Conservation (phyloP, 2,113 vertebrate genomes). For the Pyrgilauda ruficollis region DNA sequence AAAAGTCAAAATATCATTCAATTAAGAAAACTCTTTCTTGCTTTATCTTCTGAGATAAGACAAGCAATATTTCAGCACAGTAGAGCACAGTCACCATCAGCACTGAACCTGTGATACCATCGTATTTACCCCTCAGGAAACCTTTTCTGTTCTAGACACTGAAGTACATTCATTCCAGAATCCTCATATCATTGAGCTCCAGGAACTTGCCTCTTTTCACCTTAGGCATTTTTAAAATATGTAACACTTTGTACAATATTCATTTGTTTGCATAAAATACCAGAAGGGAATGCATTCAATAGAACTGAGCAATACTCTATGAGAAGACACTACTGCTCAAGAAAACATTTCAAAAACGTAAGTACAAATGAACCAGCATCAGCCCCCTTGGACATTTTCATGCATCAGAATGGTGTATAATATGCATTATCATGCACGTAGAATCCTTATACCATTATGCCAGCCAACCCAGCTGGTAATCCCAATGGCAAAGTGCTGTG, state of each 20-base stretch:
- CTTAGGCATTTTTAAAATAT: neutral
- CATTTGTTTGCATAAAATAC: neutral
- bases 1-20: neutral
- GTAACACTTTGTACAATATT: neutral
- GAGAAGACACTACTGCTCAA: neutral
- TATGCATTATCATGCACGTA: neutral
- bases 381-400: neutral
- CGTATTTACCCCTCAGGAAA: neutral
- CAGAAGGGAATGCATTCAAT: neutral
- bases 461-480: neutral
- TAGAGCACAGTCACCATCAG: neutral
- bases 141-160: neutral
- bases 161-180: neutral
- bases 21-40: neutral
- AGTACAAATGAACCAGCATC: neutral
- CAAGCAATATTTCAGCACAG: constrained; percentile 3
- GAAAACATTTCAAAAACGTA: neutral
- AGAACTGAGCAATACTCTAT: neutral
- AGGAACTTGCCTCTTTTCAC: neutral
- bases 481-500: neutral
- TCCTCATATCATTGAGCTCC: neutral
- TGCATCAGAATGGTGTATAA: neutral
- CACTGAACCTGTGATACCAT: neutral
- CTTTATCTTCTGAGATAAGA: constrained; percentile 23
- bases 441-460: neutral